phyloP scores from a whole-genome alignment of 2,888 invertebrate species.

The Sisyra terminalis region DNA sequence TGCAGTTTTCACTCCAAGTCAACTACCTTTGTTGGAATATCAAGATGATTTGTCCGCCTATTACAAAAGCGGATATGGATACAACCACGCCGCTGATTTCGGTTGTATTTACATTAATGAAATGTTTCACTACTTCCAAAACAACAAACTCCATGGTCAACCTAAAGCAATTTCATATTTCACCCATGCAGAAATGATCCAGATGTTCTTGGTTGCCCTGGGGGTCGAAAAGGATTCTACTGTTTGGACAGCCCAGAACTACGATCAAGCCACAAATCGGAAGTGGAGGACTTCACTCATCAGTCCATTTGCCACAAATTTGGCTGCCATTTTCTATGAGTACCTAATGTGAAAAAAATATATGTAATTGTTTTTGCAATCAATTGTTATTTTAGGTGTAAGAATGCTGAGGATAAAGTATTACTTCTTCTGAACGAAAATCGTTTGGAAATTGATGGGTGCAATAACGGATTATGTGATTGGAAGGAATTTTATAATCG shows the following conservation, averaged over 20 bases:
- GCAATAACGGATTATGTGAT: slow-evolving; percentile 60
- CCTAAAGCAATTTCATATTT: slow-evolving; percentile 52
- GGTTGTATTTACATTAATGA: slow-evolving; percentile 60
- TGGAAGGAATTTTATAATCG: slow-evolving; percentile 39
- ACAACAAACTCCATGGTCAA: slow-evolving; percentile 27
- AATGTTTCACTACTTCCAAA: slow-evolving; percentile 50
- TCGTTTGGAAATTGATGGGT: slow-evolving; percentile 38
- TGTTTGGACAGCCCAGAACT: slow-evolving; percentile 47
- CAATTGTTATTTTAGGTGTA: slow-evolving; percentile 43
- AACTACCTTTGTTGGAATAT: slow-evolving; percentile 58
- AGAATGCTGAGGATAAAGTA: slow-evolving; percentile 30
- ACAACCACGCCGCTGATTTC: slow-evolving; percentile 41
- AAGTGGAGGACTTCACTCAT: slow-evolving; percentile 52
- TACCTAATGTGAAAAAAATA: no score
- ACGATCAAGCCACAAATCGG: slow-evolving; percentile 33
- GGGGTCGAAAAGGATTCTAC: slow-evolving; percentile 41
- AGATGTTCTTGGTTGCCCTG: slow-evolving; percentile 42
- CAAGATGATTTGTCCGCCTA: slow-evolving; percentile 60
- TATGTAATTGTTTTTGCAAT: no score
- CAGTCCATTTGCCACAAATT: slow-evolving; percentile 54
- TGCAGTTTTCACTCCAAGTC: slow-evolving; percentile 50
- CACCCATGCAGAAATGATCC: slow-evolving; percentile 41
- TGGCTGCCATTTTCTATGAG: slow-evolving; percentile 60
- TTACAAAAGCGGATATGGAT: slow-evolving; percentile 59
- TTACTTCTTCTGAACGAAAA: slow-evolving; percentile 59